phyloP scores from a whole-genome alignment of 2,113 vertebrate genomes.

The Ctenodactylus gundi region DNA sequence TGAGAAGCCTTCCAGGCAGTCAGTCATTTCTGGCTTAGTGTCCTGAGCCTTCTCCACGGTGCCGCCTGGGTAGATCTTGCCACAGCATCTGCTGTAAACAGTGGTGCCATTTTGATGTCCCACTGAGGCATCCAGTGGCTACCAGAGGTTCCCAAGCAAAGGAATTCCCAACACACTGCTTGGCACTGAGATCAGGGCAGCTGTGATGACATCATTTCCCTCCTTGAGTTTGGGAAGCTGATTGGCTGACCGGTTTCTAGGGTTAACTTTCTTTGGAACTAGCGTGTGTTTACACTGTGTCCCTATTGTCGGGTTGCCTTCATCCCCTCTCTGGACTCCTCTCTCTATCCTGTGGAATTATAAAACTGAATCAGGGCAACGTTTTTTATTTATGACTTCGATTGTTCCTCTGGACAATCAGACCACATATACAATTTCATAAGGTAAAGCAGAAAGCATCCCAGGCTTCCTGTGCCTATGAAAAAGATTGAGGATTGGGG shows the following conservation, averaged over 20 bases:
- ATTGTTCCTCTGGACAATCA: too few relatives aligned
- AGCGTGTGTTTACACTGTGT: background rate
- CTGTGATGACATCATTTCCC: background rate
- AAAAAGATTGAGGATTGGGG: background rate
- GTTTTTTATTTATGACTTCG: background rate
- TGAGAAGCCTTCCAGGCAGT: background rate
- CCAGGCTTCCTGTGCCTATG: background rate
- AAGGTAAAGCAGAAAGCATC: background rate
- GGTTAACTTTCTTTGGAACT: background rate
- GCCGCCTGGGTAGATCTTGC: background rate
- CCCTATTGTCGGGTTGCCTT: background rate
- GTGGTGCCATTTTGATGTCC: background rate
- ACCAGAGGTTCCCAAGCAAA: constrained; percentile 45
- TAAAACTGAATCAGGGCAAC: background rate
- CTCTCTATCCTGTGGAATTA: background rate
- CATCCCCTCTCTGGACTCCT: background rate
- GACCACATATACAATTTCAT: too few relatives aligned
- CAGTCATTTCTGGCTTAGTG: background rate
- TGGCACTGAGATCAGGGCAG: constrained; percentile 40
- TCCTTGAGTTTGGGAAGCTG: constrained; percentile 1
- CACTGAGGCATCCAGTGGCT: background rate
- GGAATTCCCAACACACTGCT: too few relatives aligned
- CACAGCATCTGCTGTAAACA: background rate
- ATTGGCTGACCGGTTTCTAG: background rate
- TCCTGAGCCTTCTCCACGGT: background rate